Percentiles rank a stretch among this genome's conserved stretches.
phyloP scores from a whole-genome alignment of 1,140 invertebrate genomes.

The Battus philenor region DNA sequence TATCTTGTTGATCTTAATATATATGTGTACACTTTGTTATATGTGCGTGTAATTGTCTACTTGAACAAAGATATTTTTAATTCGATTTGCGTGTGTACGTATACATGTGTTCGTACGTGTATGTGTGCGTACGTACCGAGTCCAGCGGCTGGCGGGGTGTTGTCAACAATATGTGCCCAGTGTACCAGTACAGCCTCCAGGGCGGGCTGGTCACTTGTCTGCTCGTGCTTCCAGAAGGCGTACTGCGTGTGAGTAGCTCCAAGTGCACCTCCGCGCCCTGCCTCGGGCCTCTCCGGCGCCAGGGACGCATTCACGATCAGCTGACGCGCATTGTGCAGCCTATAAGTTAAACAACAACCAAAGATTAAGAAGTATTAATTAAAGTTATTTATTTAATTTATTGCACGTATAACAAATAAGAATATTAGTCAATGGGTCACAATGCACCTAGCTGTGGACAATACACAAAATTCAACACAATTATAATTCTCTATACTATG shows the following conservation, averaged over 20 bases:
- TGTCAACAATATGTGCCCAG: slow-evolving; percentile 55
- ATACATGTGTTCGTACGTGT: background rate
- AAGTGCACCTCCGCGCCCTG: slow-evolving; percentile 25
- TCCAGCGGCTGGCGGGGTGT: slow-evolving; percentile 7
- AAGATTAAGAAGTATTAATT: too few relatives aligned
- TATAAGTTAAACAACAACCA: slow-evolving; percentile 16
- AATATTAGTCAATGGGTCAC: too few relatives aligned
- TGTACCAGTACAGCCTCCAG: slow-evolving; percentile 77
- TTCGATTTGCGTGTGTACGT: too few relatives aligned
- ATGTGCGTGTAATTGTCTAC: too few relatives aligned
- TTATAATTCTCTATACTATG: too few relatives aligned
- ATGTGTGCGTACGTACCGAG: slow-evolving; percentile 1
- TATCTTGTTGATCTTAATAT: too few relatives aligned
- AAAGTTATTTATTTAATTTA: too few relatives aligned
- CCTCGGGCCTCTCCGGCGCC: slow-evolving; percentile 61
- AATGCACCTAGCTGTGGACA: too few relatives aligned
- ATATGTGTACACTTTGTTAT: too few relatives aligned
- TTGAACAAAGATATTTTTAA: too few relatives aligned
- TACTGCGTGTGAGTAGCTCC: slow-evolving; percentile 68
- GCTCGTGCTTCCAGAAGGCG: slow-evolving; percentile 77
- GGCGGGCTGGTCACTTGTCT: slow-evolving; percentile 77
- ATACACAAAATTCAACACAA: too few relatives aligned
- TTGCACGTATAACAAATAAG: too few relatives aligned
- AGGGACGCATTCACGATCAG: slow-evolving; percentile 78
- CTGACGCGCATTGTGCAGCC: slow-evolving; percentile 79